phyloP scores from a whole-genome alignment of 2,797 vertebrate species.

The Leptodactylus fallax region DNA sequence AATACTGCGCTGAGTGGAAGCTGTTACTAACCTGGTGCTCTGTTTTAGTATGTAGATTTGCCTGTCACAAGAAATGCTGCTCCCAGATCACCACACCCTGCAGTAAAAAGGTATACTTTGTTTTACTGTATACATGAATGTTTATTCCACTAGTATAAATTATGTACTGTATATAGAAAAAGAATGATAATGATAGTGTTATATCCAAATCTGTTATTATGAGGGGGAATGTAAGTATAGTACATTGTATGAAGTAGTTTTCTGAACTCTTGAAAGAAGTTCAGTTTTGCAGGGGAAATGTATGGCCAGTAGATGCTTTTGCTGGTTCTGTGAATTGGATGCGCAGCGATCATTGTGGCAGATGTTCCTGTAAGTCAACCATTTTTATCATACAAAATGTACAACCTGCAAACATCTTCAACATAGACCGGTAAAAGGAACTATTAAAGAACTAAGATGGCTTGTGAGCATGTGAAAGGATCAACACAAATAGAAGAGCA shows the following conservation, averaged over 20 bases:
- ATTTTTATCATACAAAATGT: neutral
- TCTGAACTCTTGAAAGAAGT: no score
- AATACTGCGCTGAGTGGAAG: neutral
- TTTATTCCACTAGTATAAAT: no score
- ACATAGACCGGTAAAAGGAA: neutral
- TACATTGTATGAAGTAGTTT: no score
- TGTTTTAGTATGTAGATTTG: conserved; percentile 92
- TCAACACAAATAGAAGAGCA: no score
- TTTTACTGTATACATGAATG: neutral
- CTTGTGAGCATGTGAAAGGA: neutral
- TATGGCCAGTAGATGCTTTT: neutral
- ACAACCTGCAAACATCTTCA: no score
- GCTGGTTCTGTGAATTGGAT: no score
- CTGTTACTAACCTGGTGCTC: neutral
- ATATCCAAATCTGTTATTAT: no score
- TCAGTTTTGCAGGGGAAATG: no score
- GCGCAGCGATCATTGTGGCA: no score
- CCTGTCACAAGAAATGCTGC: conserved; percentile 98
- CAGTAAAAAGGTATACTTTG: conserved; percentile 90
- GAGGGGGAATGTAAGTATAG: no score
- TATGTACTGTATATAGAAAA: no score
- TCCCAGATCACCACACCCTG: conserved; percentile 91
- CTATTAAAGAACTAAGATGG: neutral
- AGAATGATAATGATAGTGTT: no score
- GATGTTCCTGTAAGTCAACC: neutral